These are phyloP conservation scores for Sphyrna mokarran DNA, from an alignment of 2,113 vertebrate species.

Conservation along the genomic window DNA sequence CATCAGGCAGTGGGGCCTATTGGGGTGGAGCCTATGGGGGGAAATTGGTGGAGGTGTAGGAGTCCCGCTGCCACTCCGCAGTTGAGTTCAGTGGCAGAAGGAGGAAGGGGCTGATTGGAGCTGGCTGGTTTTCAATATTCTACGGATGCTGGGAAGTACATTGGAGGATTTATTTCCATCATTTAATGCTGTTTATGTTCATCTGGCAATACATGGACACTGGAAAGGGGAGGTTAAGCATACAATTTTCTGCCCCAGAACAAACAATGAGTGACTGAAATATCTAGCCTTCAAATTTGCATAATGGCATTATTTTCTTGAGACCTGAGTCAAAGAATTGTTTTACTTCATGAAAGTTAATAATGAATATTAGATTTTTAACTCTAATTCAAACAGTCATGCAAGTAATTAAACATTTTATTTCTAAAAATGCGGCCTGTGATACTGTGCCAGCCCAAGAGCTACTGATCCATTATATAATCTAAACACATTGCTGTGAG, in stretches of 20 bases:
- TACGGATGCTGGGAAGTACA: neutral
- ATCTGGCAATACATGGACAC: neutral
- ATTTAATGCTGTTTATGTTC: neutral
- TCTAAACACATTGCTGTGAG: conserved; percentile 13
- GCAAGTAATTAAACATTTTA: neutral
- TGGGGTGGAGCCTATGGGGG: too few species aligned
- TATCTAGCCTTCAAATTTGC: neutral
- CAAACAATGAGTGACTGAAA: neutral
- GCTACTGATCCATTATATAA: neutral
- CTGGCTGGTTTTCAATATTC: neutral
- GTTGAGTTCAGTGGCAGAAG: too few species aligned
- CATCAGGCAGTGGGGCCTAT: too few species aligned
- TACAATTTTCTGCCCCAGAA: neutral
- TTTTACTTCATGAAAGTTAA: neutral
- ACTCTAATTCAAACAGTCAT: neutral
- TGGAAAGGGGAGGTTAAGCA: neutral
- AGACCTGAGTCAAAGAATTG: neutral
- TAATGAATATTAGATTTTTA: neutral
- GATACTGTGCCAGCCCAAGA: neutral
- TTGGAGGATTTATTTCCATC: neutral
- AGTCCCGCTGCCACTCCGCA: too few species aligned
- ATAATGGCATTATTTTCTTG: neutral
- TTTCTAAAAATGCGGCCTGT: neutral
- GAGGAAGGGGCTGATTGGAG: neutral
- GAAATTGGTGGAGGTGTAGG: too few species aligned